Percentiles rank a stretch among this genome's conserved stretches.
Conservation (phyloP, 1,140 invertebrate genomes). For the Drosophila tristis region DNA sequence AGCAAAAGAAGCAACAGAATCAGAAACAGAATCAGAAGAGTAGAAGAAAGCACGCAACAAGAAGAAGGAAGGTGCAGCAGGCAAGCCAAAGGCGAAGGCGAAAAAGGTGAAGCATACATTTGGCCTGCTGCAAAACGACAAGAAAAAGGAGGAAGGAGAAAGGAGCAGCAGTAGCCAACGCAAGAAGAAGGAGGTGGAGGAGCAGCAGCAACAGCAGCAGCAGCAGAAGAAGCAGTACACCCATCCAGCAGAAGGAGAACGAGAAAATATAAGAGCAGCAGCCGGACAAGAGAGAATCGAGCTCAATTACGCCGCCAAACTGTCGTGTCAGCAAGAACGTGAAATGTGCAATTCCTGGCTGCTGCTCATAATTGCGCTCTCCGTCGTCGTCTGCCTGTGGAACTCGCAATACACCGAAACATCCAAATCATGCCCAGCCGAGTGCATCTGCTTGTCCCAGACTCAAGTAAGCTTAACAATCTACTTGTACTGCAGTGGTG, state of each 20-base stretch:
- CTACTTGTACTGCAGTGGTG: conserved; percentile 26
- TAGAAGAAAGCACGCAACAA: not conserved
- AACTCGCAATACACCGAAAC: conserved; percentile 84
- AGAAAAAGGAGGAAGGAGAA: not conserved
- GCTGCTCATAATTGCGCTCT: conserved; percentile 83
- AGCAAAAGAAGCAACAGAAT: not conserved
- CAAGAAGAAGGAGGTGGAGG: not conserved
- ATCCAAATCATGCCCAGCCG: conserved; percentile 87
- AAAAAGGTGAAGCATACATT: conserved; percentile 23
- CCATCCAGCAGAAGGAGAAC: not conserved
- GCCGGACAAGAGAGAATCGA: conserved; percentile 69
- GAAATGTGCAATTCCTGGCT: conserved; percentile 84
- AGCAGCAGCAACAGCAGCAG: no score
- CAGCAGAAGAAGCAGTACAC: conserved; percentile 4
- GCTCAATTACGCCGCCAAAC: conserved; percentile 83
- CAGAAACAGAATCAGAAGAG: not conserved
- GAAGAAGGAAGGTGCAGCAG: not conserved
- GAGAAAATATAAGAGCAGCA: conserved; percentile 28
- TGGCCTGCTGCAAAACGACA: conserved; percentile 8
- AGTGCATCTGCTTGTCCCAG: conserved; percentile 92
- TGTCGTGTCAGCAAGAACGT: conserved; percentile 83
- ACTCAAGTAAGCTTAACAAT: conserved; percentile 88
- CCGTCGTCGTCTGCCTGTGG: conserved; percentile 84
- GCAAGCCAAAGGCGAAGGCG: conserved; percentile 17
- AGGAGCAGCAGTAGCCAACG: no score